Evolutionary conservation across 1,140 invertebrate species (phyloP).

Genomic region (Drosophila ironensis): DNA sequence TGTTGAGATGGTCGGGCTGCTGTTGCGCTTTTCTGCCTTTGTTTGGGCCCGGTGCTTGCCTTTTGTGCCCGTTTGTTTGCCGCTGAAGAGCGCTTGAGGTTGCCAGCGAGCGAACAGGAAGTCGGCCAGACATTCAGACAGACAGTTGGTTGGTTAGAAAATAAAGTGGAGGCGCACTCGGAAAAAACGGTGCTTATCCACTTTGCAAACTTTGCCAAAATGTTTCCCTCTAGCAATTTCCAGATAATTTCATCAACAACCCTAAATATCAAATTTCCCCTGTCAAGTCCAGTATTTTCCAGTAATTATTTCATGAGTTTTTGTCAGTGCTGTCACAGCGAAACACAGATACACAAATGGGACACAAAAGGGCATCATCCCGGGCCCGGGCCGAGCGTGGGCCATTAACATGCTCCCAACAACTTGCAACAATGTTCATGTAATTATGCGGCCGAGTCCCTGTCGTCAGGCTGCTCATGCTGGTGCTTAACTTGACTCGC

Average conservation of each 20-base stretch:
- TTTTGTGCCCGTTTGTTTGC: conserved; percentile 38
- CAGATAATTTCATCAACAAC: too few relatives aligned
- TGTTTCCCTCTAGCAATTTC: too few relatives aligned
- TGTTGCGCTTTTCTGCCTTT: conserved; percentile 59
- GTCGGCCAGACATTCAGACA: conserved; percentile 11
- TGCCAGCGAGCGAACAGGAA: conserved; percentile 33
- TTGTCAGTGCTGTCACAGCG: not conserved
- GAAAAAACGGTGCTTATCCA: too few relatives aligned
- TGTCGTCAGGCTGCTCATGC: conserved; percentile 35
- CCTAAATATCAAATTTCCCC: too few relatives aligned
- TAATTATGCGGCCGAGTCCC: conserved; percentile 60
- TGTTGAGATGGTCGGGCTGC: conserved; percentile 13
- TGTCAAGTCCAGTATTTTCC: too few relatives aligned
- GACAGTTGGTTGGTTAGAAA: conserved; percentile 2
- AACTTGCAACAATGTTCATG: conserved; percentile 50
- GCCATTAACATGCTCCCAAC: conserved; percentile 53
- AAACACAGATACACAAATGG: conserved; percentile 39
- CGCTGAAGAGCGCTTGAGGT: conserved; percentile 70
- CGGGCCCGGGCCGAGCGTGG: not conserved
- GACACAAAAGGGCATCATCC: conserved; percentile 44
- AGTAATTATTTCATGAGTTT: too few relatives aligned
- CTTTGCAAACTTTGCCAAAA: too few relatives aligned
- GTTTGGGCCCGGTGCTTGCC: conserved; percentile 38
- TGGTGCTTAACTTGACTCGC: conserved; percentile 17
- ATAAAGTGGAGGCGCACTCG: not conserved